Evolutionary conservation across 2,888 invertebrate species (phyloP).

Genomic region (Dryobota labecula): DNA sequence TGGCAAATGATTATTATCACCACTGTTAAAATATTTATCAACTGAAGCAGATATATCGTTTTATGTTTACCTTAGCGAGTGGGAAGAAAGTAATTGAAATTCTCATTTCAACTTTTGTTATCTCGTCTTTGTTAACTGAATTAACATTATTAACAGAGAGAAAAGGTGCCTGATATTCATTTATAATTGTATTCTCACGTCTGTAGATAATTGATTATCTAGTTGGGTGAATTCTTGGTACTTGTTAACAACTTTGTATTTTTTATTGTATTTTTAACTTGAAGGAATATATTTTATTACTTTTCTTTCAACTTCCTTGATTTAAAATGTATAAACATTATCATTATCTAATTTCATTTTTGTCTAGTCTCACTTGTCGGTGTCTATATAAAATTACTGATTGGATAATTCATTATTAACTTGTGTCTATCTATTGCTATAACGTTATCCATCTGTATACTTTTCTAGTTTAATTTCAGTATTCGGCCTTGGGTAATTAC

Average conservation of each 20-base stretch:
- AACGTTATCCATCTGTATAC: slow-evolving; percentile 30
- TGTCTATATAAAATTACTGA: background rate
- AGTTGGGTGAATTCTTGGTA: background rate
- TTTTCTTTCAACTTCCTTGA: background rate
- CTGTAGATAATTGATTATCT: background rate
- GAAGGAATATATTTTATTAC: too few relatives aligned
- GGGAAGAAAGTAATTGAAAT: slow-evolving; percentile 11
- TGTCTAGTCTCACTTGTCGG: background rate
- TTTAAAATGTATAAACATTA: background rate
- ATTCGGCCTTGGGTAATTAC: slow-evolving; percentile 13
- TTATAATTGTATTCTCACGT: slow-evolving; percentile 5
- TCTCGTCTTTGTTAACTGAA: slow-evolving; percentile 1
- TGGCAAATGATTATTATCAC: slow-evolving; percentile 13
- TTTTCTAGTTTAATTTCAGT: slow-evolving; percentile 27
- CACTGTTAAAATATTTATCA: slow-evolving; percentile 6
- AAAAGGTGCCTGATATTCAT: background rate
- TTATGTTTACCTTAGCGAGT: background rate
- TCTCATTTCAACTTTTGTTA: slow-evolving; percentile 2
- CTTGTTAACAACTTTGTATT: background rate
- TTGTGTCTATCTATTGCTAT: slow-evolving; percentile 8
- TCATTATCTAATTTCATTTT: background rate
- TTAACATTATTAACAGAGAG: background rate
- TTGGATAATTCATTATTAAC: background rate
- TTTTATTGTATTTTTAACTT: background rate
- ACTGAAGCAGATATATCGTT: background rate